Evolutionary conservation across 2,113 vertebrate genomes (phyloP), one percentile per base, ranked within the genome.

Genomic region (Bujurquina vittata): DNA sequence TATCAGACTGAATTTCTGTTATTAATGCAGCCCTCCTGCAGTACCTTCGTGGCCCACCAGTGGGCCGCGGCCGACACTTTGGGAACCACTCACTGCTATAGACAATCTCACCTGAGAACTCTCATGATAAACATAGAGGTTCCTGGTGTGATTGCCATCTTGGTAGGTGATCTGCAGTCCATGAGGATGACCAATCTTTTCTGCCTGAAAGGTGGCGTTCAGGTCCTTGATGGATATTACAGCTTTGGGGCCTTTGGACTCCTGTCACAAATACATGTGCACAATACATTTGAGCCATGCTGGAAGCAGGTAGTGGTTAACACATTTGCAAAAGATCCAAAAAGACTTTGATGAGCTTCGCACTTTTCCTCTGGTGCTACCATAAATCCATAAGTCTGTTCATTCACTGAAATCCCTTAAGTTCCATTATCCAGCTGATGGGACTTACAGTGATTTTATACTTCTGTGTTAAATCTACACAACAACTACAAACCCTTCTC

Each of bases 111-210:
- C 98, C 97, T 97, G 95, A 81, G 96, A 94, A 11, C 15, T 96
- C 58, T 98, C 96, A 0, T 99, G 97, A 61, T 98, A 98, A 56
- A 99, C 97, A 40, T 97, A 99, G 23, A 99, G 93, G 89, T 95
- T 99, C 88, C 97, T 95, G 78, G 93, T 95, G 85, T 91, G 96
- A 29, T 94, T 84, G 0, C 94, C 92, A n/a, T 88, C 91, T 59
- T 81, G 90, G 91, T 96, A 98, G 17, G 96, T 97, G 87, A 99
- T 94, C 95, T 99, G 97, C 86, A 99, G 92, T 26, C 97, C 97
- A 0, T 98, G 94, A 33, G 89, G 78, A 79, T 98, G 96, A 29
- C 94, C 86, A 11, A 97, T 97, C 92, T 98, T 99, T 83, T 97
- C 95, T 2, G 96, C 96, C 87, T 99, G 97, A 90, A 99, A 98